Evolutionary conservation across 2,113 vertebrate species (phyloP), one percentile per base, ranked within the genome.

Genomic region (Platysteira castanea): DNA sequence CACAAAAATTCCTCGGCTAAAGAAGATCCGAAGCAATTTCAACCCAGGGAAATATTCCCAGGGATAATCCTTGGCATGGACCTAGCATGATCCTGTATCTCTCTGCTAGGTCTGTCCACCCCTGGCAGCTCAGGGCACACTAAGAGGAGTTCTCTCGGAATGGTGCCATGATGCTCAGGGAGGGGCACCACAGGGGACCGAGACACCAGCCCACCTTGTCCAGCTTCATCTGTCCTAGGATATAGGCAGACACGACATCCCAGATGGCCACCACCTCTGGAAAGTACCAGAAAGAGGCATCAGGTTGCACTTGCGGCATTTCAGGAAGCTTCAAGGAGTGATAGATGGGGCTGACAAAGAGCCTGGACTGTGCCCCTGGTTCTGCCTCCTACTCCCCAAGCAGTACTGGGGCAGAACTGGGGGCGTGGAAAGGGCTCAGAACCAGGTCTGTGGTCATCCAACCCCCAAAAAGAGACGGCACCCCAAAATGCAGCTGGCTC

Each of bases 201-300:
- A 56, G 42, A 71, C 18, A 56, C 8, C 42, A 73, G 42, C 67
- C 35, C n/a, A 80, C 86, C 86, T 88, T 88, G 37, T 80, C 26
- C 59, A 80, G 27, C 59, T 88, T 88, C 86, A 88, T 88, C 50
- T 88, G 86, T 57, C 31, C 35, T 35, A 88, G 86, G 33, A 80
- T 1, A 11, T 80, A 88, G 59, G 76, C 57, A 73, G 76, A 88
- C 59, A 88, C 76, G 0, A 80, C 31, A 57, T 73, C 59, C 86
- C 86, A 88, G 42, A 88, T 80, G 50, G 50, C 59, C 42, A 73
- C 42, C 27, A 88, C 67, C 35, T 88, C 86, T 88, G 42, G 14
- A 88, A 80, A 88, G 59, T 61, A 80, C 13, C 42, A 73, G 42
- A 80, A 80, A 57, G 50, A 73, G 15, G 12, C 0, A 0, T 73